Evolutionary conservation across 2,888 invertebrate species (phyloP).

Genomic region (Flabesymbios commensalis): DNA sequence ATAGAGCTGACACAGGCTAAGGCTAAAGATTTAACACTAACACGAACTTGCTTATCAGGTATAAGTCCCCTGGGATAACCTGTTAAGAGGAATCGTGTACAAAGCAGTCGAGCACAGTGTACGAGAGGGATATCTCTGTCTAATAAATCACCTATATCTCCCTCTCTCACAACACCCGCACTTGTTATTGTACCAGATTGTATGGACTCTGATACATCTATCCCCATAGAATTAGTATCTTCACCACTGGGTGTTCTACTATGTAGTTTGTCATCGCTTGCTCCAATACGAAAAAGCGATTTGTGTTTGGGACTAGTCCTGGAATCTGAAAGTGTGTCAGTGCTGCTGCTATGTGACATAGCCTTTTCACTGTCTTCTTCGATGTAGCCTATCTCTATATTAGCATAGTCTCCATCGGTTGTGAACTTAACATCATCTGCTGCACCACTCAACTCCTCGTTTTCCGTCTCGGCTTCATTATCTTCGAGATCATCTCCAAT

Average conservation of each 20-base stretch:
- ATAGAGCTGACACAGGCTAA: slow-evolving; percentile 80
- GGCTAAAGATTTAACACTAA: slow-evolving; percentile 88
- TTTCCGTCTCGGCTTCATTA: no score
- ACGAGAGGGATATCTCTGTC: slow-evolving; percentile 71
- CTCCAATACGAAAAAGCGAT: slow-evolving; percentile 19
- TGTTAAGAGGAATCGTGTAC: slow-evolving; percentile 74
- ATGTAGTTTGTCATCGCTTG: slow-evolving; percentile 47
- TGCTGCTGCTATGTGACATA: slow-evolving; percentile 48
- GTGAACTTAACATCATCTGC: no score
- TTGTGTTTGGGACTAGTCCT: slow-evolving; percentile 20
- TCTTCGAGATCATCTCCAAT: neutral
- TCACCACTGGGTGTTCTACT: slow-evolving; percentile 39
- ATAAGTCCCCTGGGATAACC: slow-evolving; percentile 65
- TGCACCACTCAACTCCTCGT: no score
- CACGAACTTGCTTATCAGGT: slow-evolving; percentile 77
- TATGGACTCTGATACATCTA: slow-evolving; percentile 8
- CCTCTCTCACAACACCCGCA: slow-evolving; percentile 5
- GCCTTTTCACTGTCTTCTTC: slow-evolving; percentile 48
- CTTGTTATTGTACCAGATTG: neutral
- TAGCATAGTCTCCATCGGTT: slow-evolving; percentile 45
- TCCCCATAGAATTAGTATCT: neutral
- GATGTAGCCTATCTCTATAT: slow-evolving; percentile 53
- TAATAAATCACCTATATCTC: slow-evolving; percentile 58
- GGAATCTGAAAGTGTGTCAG: slow-evolving; percentile 50
- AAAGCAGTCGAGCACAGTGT: slow-evolving; percentile 75